Conservation (phyloP, 2,888 invertebrate species). For the Cataglyphis livida region DNA sequence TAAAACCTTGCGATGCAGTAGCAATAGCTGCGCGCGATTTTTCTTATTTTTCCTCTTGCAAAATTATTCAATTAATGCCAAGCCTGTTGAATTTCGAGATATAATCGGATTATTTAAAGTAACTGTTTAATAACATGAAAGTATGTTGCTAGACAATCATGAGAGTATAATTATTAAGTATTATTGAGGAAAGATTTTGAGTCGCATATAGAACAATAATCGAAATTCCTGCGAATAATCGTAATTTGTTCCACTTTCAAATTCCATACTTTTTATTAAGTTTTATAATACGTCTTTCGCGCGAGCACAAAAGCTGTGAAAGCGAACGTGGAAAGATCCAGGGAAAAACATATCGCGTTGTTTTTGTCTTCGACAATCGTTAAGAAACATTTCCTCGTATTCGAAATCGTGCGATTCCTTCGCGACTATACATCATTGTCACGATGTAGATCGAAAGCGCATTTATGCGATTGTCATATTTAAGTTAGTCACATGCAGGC, state of each 20-base stretch:
- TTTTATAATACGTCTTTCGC: neutral
- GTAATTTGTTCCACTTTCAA: constrained; percentile 30
- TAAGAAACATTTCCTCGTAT: constrained; percentile 24
- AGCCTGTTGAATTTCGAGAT: neutral
- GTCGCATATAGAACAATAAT: constrained; percentile 13
- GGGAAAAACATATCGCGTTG: constrained; percentile 4
- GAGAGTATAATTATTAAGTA: neutral
- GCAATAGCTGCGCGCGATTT: neutral
- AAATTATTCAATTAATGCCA: neutral
- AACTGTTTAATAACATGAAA: neutral
- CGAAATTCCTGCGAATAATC: constrained; percentile 13
- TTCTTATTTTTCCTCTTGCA: neutral
- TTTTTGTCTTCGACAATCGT: constrained; percentile 18
- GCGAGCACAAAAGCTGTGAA: neutral
- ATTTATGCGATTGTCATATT: neutral
- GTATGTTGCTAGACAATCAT: neutral
- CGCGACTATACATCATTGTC: constrained; percentile 15
- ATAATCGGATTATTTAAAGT: neutral
- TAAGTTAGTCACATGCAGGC: neutral
- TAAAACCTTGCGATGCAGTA: neutral
- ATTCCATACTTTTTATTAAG: neutral
- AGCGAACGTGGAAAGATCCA: constrained; percentile 10
- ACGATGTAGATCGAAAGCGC: constrained; percentile 9
- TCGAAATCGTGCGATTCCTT: constrained; percentile 37
- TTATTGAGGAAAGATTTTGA: neutral